A percentile compares a stretch with the other conserved stretches of the same genome.
Evolutionary conservation across 2,113 vertebrate species (phyloP).

Genomic region (Verasper variegatus): DNA sequence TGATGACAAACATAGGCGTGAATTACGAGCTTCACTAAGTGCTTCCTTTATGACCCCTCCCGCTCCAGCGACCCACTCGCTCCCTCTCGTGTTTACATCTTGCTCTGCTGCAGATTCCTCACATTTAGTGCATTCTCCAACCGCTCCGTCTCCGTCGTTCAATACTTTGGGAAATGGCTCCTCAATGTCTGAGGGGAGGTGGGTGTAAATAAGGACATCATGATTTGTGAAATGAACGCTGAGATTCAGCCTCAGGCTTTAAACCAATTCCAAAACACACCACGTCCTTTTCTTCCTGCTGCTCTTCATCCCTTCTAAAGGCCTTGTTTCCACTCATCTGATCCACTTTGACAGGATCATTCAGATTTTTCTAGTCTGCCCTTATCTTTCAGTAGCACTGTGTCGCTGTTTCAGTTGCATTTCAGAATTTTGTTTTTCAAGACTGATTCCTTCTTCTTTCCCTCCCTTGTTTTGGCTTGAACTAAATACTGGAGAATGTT

Average conservation of each 20-base stretch:
- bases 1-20: constrained; percentile 72
- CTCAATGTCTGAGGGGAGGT: constrained; percentile 11
- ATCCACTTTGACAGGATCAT: constrained; percentile 5
- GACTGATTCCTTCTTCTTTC: constrained; percentile 18
- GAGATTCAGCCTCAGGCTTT: constrained; percentile 19
- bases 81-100: not conserved
- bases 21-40: constrained; percentile 76
- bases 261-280: not conserved
- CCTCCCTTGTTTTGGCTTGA: constrained; percentile 52
- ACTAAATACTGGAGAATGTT: constrained; percentile 46
- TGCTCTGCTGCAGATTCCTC: constrained; percentile 39
- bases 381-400: not conserved
- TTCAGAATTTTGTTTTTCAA: not conserved
- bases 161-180: constrained; percentile 34
- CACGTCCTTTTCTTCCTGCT: not conserved
- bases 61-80: not conserved
- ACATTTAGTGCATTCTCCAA: constrained; percentile 62
- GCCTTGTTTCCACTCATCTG: not conserved
- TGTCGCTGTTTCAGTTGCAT: not conserved
- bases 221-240: constrained; percentile 28
- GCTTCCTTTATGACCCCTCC: constrained; percentile 62
- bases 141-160: constrained; percentile 9
- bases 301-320: not conserved
- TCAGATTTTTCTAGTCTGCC: constrained; percentile 13
- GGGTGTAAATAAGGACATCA: constrained; percentile 1